phyloP scores from a whole-genome alignment of 1,140 invertebrate genomes.

The Hyposmocoma kahamanoa region DNA sequence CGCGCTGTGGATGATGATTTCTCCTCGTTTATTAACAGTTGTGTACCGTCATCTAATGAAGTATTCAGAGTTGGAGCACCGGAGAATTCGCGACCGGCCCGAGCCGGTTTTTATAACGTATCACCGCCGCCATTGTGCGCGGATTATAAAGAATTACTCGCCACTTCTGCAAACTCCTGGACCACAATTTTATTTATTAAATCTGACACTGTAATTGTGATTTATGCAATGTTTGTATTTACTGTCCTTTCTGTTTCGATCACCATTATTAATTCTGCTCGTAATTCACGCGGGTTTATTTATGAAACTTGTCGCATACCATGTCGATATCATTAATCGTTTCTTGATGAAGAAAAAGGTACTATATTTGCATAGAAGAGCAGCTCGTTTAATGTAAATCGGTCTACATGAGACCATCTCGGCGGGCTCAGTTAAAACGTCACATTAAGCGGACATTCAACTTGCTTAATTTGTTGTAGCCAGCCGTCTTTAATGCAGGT shows the following conservation, averaged over 20 bases:
- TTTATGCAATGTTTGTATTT: conserved; percentile 20
- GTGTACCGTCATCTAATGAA: conserved; percentile 63
- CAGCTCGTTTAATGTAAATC: conserved; percentile 17
- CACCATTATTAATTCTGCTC: neutral
- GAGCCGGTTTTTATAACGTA: conserved; percentile 33
- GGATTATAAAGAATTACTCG: conserved; percentile 42
- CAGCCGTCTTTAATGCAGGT: neutral
- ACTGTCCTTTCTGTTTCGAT: conserved; percentile 2
- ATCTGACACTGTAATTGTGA: conserved; percentile 20
- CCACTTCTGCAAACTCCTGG: conserved; percentile 19
- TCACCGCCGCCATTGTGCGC: conserved; percentile 34
- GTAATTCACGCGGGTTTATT: neutral
- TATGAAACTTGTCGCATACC: neutral
- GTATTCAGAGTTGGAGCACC: conserved; percentile 49
- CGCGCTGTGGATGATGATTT: neutral
- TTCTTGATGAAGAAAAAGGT: conserved; percentile 14
- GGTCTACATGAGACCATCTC: conserved; percentile 14
- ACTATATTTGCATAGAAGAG: conserved; percentile 10
- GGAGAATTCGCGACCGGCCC: conserved; percentile 20
- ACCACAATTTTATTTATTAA: conserved; percentile 16
- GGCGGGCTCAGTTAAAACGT: conserved; percentile 15
- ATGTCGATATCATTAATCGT: conserved; percentile 5
- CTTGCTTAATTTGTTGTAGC: conserved; percentile 18
- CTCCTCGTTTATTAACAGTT: conserved; percentile 39
- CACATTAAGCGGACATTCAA: conserved; percentile 34